Evolutionary conservation across 2,113 vertebrate species (phyloP), one percentile per base, ranked within the genome.

Genomic region (Dascyllus trimaculatus): DNA sequence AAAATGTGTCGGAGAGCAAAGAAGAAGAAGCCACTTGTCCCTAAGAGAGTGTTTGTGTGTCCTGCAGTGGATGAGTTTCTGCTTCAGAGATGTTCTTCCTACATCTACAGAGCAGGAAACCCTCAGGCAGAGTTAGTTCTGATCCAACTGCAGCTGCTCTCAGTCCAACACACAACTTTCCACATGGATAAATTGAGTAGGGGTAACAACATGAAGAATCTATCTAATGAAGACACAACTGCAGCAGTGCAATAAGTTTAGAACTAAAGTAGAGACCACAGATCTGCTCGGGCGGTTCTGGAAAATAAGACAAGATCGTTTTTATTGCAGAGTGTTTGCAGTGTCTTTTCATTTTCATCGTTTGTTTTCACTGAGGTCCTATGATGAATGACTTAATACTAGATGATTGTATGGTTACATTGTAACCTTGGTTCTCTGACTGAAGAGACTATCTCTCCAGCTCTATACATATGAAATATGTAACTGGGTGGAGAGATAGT

Each of bases 1-100:
- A 90, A 84, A 81, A 90, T 85, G 1, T 86, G 61, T 84, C 78
- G 64, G 19, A 75, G 74, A 86, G 88, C 72, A 49, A 74, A 67
- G 75, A 71, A 29, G 29, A 4, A 14, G 46, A 40, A 81, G 59
- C 60, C 64, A 59, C 65, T 85, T 76, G 69, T 85, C 68, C 60
- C 81, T 5, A 25, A 35, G 69, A 56, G 64, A 21, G 18, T 76
- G 54, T 58, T 25, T 52, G 43, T 52, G 43, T 59, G 63, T 63
- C 4, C 64, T 2, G 68, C 53, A 78, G 60, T 49, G 81, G 67
- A 83, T 77, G 22, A 22, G 24, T 78, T 49, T 71, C 56, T 86
- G 53, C n/a, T n/a, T n/a, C n/a, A 59, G 15, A 78, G 49, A 63
- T 49, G 53, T 61, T 21, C 29, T 56, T 45, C 24, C 58, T 61